These are phyloP conservation scores for Ornithorhynchus anatinus DNA, from an alignment of 2,113 vertebrate genomes.

Conservation along the genomic window DNA sequence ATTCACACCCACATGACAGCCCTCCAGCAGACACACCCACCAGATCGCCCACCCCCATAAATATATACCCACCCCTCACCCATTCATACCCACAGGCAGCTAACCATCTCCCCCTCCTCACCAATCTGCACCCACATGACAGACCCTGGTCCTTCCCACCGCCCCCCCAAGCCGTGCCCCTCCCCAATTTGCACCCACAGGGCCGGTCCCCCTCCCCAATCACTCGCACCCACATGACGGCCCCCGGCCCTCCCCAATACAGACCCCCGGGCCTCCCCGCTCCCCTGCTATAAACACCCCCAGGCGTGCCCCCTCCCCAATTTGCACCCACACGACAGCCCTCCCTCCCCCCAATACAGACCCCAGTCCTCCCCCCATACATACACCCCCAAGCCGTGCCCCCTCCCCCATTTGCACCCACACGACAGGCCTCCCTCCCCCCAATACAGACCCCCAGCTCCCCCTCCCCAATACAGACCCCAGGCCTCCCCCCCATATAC, in stretches of 20 bases:
- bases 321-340: background rate
- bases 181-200: no score
- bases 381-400: background rate
- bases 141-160: no score
- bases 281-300: background rate
- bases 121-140: no score
- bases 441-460: rapidly evolving
- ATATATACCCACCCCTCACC: no score
- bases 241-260: background rate
- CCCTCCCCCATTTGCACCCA: background rate
- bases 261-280: no score
- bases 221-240: background rate
- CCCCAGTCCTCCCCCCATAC: rapidly evolving
- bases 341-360: background rate
- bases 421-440: background rate
- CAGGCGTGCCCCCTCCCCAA: background rate
- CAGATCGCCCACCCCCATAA: no score
- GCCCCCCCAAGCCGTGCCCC: no score
- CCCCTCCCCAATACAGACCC: background rate
- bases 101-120: no score
- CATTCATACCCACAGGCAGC: no score
- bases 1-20: background rate
- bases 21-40: no score
- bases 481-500: no score
- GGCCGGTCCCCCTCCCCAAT: no score